These are phyloP conservation scores for Rallus crepitans DNA, from an alignment of 2,797 vertebrate genomes.

Conservation along the genomic window DNA sequence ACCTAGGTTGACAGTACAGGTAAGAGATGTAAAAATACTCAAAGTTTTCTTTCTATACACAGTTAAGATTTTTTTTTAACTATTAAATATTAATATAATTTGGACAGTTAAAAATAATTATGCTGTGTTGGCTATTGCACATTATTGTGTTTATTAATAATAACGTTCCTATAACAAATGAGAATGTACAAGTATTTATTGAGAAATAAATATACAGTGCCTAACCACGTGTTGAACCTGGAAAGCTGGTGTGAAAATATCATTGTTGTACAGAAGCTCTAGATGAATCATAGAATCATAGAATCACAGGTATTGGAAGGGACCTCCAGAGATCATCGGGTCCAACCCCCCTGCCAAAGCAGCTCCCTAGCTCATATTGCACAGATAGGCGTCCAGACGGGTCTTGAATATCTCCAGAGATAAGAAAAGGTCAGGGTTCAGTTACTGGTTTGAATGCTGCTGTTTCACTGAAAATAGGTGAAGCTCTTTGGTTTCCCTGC, in stretches of 20 bases:
- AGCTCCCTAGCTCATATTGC: no score
- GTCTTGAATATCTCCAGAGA: no score
- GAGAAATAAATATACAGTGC: neutral
- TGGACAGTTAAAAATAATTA: neutral
- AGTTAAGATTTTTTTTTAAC: neutral
- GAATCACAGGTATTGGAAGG: no score
- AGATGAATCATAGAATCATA: neutral
- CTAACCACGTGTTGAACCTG: fast-evolving
- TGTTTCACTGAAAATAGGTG: neutral
- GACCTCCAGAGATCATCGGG: no score
- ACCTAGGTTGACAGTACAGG: neutral
- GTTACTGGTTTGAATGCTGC: neutral
- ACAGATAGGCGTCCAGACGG: no score
- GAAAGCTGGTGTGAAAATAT: neutral
- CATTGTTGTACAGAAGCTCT: neutral
- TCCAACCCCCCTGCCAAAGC: no score
- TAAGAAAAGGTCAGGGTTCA: neutral
- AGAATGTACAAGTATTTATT: neutral
- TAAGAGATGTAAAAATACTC: neutral
- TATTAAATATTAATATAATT: neutral
- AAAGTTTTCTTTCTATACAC: neutral
- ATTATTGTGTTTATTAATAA: neutral
- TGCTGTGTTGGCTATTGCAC: neutral
- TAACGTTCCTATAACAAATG: neutral
- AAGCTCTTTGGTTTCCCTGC: neutral